Conservation (phyloP, 2,113 vertebrate genomes). For the Phylloscopus trochilus region DNA sequence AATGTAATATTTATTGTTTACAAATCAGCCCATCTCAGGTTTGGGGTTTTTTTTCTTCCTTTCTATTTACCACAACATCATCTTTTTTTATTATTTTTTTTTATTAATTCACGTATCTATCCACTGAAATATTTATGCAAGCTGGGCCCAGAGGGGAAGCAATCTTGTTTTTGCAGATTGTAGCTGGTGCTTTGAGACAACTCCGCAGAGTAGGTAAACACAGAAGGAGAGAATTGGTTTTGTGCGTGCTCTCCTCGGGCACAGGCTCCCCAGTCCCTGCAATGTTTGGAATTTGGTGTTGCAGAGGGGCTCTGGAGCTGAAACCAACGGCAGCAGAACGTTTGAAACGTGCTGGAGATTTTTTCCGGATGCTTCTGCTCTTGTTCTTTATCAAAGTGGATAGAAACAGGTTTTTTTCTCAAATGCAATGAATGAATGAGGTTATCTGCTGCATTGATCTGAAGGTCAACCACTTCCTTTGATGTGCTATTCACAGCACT, state of each 20-base stretch:
- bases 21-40: constrained; percentile 24
- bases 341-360: neutral
- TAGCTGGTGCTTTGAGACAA: constrained; percentile 41
- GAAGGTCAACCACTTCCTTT: constrained; percentile 45
- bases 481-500: constrained; percentile 10
- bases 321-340: neutral
- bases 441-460: constrained; percentile 40
- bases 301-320: neutral
- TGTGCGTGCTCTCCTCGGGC: neutral
- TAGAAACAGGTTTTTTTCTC: neutral
- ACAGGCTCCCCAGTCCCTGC: neutral
- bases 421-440: constrained; percentile 28
- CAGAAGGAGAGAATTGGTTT: constrained; percentile 56
- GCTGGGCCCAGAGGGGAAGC: constrained; percentile 35
- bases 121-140: constrained; percentile 59
- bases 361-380: neutral
- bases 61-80: constrained; percentile 16
- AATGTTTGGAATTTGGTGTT: constrained; percentile 29
- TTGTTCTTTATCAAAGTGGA: constrained; percentile 27
- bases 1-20: constrained; percentile 62
- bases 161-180: constrained; percentile 59
- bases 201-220: constrained; percentile 35
- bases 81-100: neutral
- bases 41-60: neutral
- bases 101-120: constrained; percentile 24